Evolutionary conservation across 2,888 invertebrate species (phyloP).

Genomic region (Chloroclystis v-ata): DNA sequence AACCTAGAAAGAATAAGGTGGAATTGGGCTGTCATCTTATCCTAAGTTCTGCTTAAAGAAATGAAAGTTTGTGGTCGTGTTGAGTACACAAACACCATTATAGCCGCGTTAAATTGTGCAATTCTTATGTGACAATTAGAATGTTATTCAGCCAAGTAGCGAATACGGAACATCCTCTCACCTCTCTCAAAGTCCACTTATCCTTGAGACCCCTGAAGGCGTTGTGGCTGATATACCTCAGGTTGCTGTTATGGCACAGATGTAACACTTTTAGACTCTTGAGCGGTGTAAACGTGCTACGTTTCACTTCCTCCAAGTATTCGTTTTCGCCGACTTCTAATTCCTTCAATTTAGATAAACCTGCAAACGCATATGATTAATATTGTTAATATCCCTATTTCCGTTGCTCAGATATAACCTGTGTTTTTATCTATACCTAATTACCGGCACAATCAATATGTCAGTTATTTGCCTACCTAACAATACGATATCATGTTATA

Average conservation of each 20-base stretch:
- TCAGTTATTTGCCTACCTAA: too few species aligned
- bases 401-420: slow-evolving; percentile 1
- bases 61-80: too few species aligned
- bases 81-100: too few species aligned
- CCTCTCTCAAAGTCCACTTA: slow-evolving; percentile 75
- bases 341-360: slow-evolving; percentile 72
- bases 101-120: too few species aligned
- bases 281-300: slow-evolving; percentile 74
- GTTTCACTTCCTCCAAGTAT: slow-evolving; percentile 73
- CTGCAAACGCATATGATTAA: slow-evolving; percentile 42
- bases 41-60: too few species aligned
- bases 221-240: slow-evolving; percentile 77
- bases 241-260: slow-evolving; percentile 71
- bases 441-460: too few species aligned
- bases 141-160: too few species aligned
- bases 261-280: slow-evolving; percentile 64
- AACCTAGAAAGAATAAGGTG: too few species aligned
- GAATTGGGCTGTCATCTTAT: too few species aligned
- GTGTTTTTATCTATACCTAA: background rate
- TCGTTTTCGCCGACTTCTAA: slow-evolving; percentile 80
- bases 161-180: slow-evolving; percentile 36
- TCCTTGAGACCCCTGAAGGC: slow-evolving; percentile 75
- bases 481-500: too few species aligned
- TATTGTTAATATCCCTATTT: slow-evolving; percentile 5
- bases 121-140: too few species aligned